phyloP scores from a whole-genome alignment of 2,797 vertebrate species.

The Morelia viridis region DNA sequence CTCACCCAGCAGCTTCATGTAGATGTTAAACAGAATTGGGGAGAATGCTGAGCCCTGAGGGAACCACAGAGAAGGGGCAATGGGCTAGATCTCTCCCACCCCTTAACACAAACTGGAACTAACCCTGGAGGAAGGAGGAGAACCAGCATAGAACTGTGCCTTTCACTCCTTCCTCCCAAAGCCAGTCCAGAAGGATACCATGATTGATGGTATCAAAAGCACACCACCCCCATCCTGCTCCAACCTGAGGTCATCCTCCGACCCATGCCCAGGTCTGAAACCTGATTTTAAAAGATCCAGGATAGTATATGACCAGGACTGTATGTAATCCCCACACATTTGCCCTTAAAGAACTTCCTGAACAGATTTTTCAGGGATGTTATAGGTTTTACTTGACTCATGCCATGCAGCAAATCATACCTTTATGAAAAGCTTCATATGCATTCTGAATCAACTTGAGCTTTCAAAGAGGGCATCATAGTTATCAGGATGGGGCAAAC shows the following conservation, averaged over 20 bases:
- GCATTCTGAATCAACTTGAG: background rate
- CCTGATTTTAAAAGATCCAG: background rate
- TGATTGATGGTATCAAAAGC: background rate
- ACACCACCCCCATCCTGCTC: background rate
- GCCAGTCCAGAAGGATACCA: background rate
- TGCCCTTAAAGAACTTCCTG: background rate
- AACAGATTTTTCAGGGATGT: background rate
- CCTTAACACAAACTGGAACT: background rate
- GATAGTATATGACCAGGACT: background rate
- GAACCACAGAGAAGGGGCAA: background rate
- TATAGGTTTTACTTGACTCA: background rate
- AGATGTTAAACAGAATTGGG: background rate
- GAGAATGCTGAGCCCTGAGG: background rate
- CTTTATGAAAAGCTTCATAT: background rate
- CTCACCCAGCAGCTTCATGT: background rate
- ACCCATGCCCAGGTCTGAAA: too few relatives aligned
- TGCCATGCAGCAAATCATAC: background rate
- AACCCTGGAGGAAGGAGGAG: background rate
- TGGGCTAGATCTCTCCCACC: background rate
- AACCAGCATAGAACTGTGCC: background rate
- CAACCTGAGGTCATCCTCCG: background rate
- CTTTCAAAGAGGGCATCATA: background rate
- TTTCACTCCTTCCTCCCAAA: background rate
- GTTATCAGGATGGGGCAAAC: background rate
- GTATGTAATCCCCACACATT: background rate